Base-by-base conservation (phyloP, 2,888 invertebrate genomes). In the Eutolmus rufibarbis region DNA sequence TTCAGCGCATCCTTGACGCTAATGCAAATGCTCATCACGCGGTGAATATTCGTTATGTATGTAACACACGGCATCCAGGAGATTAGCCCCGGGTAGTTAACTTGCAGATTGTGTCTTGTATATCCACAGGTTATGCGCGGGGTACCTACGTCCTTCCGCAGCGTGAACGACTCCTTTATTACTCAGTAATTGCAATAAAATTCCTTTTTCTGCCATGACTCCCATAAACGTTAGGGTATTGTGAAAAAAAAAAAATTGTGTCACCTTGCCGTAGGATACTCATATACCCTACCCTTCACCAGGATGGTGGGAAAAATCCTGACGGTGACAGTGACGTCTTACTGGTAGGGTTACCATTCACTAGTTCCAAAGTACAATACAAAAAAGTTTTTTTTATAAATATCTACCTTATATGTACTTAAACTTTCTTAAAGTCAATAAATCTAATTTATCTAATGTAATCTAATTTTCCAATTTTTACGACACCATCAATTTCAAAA, bases 41-140 rank as follows among this genome's bases (percentile, higher is more conserved):
- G 82, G 82, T 57, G 82, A 82, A 82, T 82, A 82, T 82, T 57
- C 23, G 51, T 34, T 82, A 57, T 23, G 9, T 79, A 79, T 40
- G 76, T 51, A 51, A 66, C 66, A 28, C 14, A 66, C 66, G 66
- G 43, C 51, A 34, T n/a, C 19, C 31, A 56, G 56, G 31, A 82
- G 82, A 82, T 82, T 82, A 82, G 82, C 82, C 34, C 34, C 56
- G 82, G 82, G 82, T 57, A 56, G 56, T 82, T 82, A 82, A 82
- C 31, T 82, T 37, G 56, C 57, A 57, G 57, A 82, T 31, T 57
- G 82, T 28, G 57, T 82, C 82, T 31, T 78, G 56, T 57, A 56
- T 79, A 40, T 31, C 51, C 31, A 37, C 28, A 82, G n/a, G 12
- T 82, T 57, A 31, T 57, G 12, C 8, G 56, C 31, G 16, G 16